phyloP scores from a whole-genome alignment of 1,140 invertebrate genomes.

The Drosophila persimilis region DNA sequence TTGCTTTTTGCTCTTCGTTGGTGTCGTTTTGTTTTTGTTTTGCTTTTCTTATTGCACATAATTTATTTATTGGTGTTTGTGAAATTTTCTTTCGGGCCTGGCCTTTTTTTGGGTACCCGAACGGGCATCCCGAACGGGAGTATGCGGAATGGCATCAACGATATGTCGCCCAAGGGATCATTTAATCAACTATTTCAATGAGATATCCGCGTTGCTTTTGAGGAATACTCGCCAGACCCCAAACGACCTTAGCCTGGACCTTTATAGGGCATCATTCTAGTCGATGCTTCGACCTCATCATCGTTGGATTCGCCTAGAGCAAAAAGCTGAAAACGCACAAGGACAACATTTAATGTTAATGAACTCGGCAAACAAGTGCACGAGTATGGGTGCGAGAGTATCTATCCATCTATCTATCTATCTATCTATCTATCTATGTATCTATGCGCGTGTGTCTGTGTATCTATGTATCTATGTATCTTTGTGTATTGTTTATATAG shows the following conservation, averaged over 20 bases:
- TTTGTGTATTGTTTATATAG: slow-evolving; percentile 63
- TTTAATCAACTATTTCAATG: too few relatives aligned
- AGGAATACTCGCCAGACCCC: too few relatives aligned
- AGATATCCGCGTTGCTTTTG: too few relatives aligned
- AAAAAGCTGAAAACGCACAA: slow-evolving; percentile 61
- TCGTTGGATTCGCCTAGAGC: slow-evolving; percentile 38
- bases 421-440: slow-evolving; percentile 17
- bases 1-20: slow-evolving; percentile 22
- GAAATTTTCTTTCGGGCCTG: slow-evolving; percentile 18
- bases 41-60: slow-evolving; percentile 44
- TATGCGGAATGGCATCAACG: too few relatives aligned
- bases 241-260: too few relatives aligned
- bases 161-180: too few relatives aligned
- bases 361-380: slow-evolving; percentile 74
- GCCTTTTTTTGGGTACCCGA: slow-evolving; percentile 1
- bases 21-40: slow-evolving; percentile 41
- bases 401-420: neutral
- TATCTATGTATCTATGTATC: slow-evolving; percentile 48
- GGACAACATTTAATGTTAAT: slow-evolving; percentile 79
- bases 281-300: neutral
- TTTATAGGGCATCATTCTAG: slow-evolving; percentile 24
- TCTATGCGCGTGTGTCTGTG: slow-evolving; percentile 19
- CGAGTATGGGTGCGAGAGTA: slow-evolving; percentile 45
- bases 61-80: slow-evolving; percentile 66
- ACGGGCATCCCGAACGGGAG: neutral